Evolutionary conservation across 2,113 vertebrate species (phyloP).

Genomic region (Lamprologus sp.): DNA sequence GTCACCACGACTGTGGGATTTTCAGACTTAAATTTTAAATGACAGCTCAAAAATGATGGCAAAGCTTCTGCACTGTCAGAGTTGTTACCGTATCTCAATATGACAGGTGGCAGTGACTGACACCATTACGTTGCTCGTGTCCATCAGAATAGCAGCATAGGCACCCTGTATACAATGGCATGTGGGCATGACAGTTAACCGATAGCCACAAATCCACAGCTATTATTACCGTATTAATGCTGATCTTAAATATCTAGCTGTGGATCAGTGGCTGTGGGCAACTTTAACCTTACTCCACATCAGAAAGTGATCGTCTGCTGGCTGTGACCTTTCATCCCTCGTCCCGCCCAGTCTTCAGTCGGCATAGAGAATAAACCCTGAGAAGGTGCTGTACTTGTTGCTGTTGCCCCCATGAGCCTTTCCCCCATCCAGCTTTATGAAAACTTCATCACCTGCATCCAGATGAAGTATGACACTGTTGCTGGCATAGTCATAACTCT

Average conservation of each 20-base stretch:
- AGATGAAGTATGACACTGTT: conserved; percentile 97
- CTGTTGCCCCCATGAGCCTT: conserved; percentile 96
- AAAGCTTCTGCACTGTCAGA: conserved; percentile 25
- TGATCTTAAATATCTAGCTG: not conserved
- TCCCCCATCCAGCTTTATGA: conserved; percentile 94
- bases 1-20: conserved; percentile 8
- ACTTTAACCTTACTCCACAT: conserved; percentile 13
- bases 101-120: conserved; percentile 37
- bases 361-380: conserved; percentile 94
- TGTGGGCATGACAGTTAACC: conserved; percentile 26
- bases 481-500: conserved; percentile 98
- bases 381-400: conserved; percentile 99
- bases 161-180: conserved; percentile 33
- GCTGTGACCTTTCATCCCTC: conserved; percentile 18
- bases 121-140: not conserved
- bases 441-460: conserved; percentile 92
- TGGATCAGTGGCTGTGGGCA: conserved; percentile 41
- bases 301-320: conserved; percentile 13
- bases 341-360: conserved; percentile 72
- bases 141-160: conserved; percentile 28
- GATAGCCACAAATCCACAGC: conserved; percentile 30
- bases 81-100: conserved; percentile 2
- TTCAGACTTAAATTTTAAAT: conserved; percentile 28
- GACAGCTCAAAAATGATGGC: conserved; percentile 33
- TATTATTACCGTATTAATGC: not conserved